Evolutionary conservation across 2,888 invertebrate genomes (phyloP).

Genomic region (Drosophila nr. perissopoda): DNA sequence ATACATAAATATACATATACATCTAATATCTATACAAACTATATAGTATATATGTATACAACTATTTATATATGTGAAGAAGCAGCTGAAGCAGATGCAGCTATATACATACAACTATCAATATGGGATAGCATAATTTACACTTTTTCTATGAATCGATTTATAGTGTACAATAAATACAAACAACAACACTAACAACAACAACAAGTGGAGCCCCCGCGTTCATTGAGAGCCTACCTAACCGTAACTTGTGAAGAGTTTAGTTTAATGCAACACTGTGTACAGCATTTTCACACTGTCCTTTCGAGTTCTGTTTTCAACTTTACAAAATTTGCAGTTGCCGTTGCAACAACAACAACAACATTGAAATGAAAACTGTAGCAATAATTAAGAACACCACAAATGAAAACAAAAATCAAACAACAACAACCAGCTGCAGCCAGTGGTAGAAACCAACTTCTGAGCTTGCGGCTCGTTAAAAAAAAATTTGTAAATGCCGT

Average conservation of each 20-base stretch:
- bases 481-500: conserved; percentile 39
- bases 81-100: conserved; percentile 43
- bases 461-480: conserved; percentile 10
- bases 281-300: conserved; percentile 59
- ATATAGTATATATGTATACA: conserved; percentile 73
- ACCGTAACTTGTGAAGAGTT: conserved; percentile 39
- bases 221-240: conserved; percentile 51
- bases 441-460: conserved; percentile 16
- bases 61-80: conserved; percentile 64
- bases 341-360: conserved; percentile 56
- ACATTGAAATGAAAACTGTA: conserved; percentile 40
- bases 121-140: conserved; percentile 77
- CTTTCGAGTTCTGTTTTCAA: conserved; percentile 43
- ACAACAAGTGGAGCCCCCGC: conserved; percentile 41
- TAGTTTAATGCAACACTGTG: conserved; percentile 51
- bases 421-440: conserved; percentile 26
- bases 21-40: conserved; percentile 70
- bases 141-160: conserved; percentile 80
- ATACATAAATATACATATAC: conserved; percentile 55
- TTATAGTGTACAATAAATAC: conserved; percentile 72
- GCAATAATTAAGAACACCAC: conserved; percentile 44
- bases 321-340: conserved; percentile 60
- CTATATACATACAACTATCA: conserved; percentile 68
- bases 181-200: conserved; percentile 36
- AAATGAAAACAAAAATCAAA: conserved; percentile 17